Base-by-base conservation (phyloP, 1,140 invertebrate genomes). In the Sesamia nonagrioides region DNA sequence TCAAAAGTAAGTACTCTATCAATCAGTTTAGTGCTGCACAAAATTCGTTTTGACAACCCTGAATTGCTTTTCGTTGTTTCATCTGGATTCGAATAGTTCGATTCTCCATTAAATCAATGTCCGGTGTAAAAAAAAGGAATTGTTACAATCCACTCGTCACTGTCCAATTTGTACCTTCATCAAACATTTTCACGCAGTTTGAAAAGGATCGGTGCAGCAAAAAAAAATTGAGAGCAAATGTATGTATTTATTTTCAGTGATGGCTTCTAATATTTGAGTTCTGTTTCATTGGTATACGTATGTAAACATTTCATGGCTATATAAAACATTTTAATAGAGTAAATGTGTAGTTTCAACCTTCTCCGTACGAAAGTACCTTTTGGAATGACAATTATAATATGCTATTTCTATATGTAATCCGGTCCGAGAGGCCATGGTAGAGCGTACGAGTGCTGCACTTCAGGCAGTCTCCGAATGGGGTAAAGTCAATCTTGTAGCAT, bases 81-180 rank as follows among this genome's bases (percentile, higher is more conserved):
- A 61, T 35, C 15, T 52, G 11, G 17, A n/a, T n/a, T 11, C 27
- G 13, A 37, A 54, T 54, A 50, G 15, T 35, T 54, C 21, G 21
- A 33, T 45, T 17, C 8, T 52, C 68, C n/a, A 71, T 71, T 15
- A 71, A 71, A 71, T 54, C 48, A 37, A n/a, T 52, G 15, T 54
- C 11, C 33, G 21, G 7, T 0, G 8, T 52, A 69, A 69, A 71
- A 71, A 52, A 52, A 33, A 27, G 15, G 35, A 37, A 35, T 15
- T 35, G 68, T 35, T 71, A 18, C 27, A 33, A 13, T 69, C 21
- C 21, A 69, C 66, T 69, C 27, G 68, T 71, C 68, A 54, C 45
- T 33, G n/a, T 71, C 68, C 68, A 71, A 71, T 71, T 71, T 71
- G 68, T 71, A 52, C 48, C 11, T 54, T 54, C 5, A 71, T 71